A percentile compares a stretch with the other conserved stretches of the same genome.
Evolutionary conservation across 1,140 invertebrate species (phyloP).

Genomic region (Drosophila nasuta): DNA sequence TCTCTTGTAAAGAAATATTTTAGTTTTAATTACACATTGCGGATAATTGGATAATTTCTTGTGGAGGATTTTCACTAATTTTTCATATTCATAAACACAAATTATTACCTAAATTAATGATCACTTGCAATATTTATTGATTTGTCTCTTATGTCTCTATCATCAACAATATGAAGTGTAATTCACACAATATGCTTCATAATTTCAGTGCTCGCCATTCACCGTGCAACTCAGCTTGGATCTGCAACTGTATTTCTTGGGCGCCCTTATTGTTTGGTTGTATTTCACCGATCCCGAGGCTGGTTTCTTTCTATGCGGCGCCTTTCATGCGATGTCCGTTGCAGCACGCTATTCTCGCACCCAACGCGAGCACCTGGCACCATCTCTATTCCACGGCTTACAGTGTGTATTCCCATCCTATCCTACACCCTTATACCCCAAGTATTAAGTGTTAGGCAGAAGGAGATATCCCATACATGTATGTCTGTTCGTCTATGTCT

Average conservation of each 20-base stretch:
- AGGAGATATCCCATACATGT: too few species aligned
- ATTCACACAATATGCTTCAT: neutral
- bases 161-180: too few species aligned
- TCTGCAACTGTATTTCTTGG: constrained; percentile 91
- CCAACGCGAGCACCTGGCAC: constrained; percentile 87
- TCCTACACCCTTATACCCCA: neutral
- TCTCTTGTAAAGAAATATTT: too few species aligned
- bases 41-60: too few species aligned
- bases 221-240: constrained; percentile 92
- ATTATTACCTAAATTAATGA: too few species aligned
- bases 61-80: too few species aligned
- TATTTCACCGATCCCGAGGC: constrained; percentile 86
- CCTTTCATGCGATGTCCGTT: constrained; percentile 87
- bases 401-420: constrained; percentile 84
- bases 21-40: too few species aligned
- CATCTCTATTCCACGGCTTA: constrained; percentile 89
- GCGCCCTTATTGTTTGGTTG: constrained; percentile 89
- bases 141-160: too few species aligned
- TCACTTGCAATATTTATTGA: too few species aligned
- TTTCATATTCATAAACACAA: too few species aligned
- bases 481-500: too few species aligned
- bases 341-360: constrained; percentile 87
- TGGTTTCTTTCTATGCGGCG: constrained; percentile 86
- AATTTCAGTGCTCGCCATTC: constrained; percentile 88
- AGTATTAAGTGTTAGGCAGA: too few species aligned